A percentile compares a stretch with the other conserved stretches of the same genome.
Evolutionary conservation across 2,888 invertebrate species (phyloP).

Genomic region (Notodonta dromedarius): DNA sequence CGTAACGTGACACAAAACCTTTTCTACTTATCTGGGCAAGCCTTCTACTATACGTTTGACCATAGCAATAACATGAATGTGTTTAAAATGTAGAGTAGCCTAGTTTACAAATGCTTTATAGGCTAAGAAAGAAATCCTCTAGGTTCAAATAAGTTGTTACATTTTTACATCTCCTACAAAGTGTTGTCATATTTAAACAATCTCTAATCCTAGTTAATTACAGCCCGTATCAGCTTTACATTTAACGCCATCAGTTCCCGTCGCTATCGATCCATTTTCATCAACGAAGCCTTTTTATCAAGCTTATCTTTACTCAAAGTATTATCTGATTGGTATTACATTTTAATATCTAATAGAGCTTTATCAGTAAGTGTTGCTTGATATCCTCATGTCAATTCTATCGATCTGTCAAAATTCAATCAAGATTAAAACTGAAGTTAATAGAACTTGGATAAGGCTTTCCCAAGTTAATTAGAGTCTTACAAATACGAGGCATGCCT

Average conservation of each 20-base stretch:
- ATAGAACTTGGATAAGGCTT: not conserved
- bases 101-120: too few species aligned
- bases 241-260: not conserved
- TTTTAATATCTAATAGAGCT: conserved; percentile 25
- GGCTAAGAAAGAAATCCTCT: too few species aligned
- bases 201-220: not conserved
- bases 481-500: too few species aligned
- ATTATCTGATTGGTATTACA: conserved; percentile 25
- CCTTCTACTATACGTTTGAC: not conserved
- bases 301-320: conserved; percentile 11
- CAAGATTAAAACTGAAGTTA: not conserved
- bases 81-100: not conserved
- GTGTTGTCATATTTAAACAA: too few species aligned
- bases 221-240: not conserved
- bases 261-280: conserved; percentile 9
- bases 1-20: not conserved
- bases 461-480: not conserved
- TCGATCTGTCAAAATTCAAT: conserved; percentile 9
- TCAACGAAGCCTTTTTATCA: conserved; percentile 6
- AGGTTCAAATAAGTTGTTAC: too few species aligned
- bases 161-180: too few species aligned
- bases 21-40: not conserved
- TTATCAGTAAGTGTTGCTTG: conserved; percentile 20
- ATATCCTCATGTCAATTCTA: conserved; percentile 25
- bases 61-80: not conserved